Evolutionary conservation across 2,888 invertebrate species (phyloP), one percentile per base, ranked within the genome.

Genomic region (Sepioteuthis lessoniana): DNA sequence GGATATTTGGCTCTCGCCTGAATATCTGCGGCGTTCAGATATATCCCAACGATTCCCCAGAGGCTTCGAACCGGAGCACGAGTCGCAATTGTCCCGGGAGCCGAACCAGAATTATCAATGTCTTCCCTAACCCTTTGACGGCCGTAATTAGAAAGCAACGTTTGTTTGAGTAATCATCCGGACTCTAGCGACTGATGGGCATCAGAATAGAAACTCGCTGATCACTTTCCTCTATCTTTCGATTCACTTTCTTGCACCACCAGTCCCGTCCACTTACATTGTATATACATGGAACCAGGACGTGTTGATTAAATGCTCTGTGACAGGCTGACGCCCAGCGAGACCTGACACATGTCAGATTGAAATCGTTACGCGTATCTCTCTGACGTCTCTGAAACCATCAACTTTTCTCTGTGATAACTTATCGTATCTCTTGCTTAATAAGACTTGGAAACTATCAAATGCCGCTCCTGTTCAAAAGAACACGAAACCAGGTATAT

Each of bases 11-110:
- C 76, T 76, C 76, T 76, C 76, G 76, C 35, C 76, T 76, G 76
- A 76, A 76, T 76, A 76, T 76, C 76, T 35, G n/a, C 35, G n/a
- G 76, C 76, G 76, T 76, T 76, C 76, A 76, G n/a, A 76, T 76
- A 76, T 76, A 76, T 76, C 76, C 76, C 76, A 76, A 76, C n/a
- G 76, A 76, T 76, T 76, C 76, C 76, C 76, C n/a, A 76, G 76
- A 76, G 76, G 76, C 76, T 76, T 76, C 76, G 76, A n/a, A n/a
- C 76, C n/a, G n/a, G 76, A 76, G 76, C 76, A 76, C 13, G 76
- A 76, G n/a, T 76, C 76, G 76, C 76, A 76, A 76, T 76, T 76
- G 76, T n/a, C 76, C 76, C 76, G 76, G 76, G 76, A 76, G 76
- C 35, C 76, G 76, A n/a, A 76, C 76, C 76, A 76, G 76, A 76